Percentiles rank a stretch among this genome's conserved stretches.
These are phyloP conservation scores for Trichopria drosophilae DNA, from an alignment of 2,888 invertebrate genomes.

Conservation along the genomic window DNA sequence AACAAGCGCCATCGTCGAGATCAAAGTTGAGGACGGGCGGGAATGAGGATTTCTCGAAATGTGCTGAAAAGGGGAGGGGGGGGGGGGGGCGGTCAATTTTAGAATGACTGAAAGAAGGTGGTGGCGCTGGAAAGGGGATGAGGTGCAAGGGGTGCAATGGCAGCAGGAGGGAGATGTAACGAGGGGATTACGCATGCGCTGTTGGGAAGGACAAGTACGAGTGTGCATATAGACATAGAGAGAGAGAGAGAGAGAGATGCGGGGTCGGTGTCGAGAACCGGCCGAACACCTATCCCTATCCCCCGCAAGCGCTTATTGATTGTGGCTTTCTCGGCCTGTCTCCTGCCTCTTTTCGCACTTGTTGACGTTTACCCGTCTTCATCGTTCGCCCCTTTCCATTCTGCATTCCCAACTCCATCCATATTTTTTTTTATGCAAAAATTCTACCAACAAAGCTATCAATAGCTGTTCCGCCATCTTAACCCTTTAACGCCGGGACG, in stretches of 20 bases:
- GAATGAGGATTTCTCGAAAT: too few relatives aligned
- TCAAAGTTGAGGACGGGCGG: too few relatives aligned
- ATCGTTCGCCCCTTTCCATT: constrained; percentile 13
- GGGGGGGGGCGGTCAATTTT: too few relatives aligned
- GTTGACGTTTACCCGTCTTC: constrained; percentile 28
- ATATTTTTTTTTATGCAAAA: too few relatives aligned
- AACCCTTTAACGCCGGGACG: too few relatives aligned
- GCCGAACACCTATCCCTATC: constrained; percentile 37
- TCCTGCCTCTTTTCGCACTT: constrained; percentile 29
- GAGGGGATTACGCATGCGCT: constrained; percentile 28
- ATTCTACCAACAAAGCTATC: too few relatives aligned
- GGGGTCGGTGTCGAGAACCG: constrained; percentile 30
- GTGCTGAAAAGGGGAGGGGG: too few relatives aligned
- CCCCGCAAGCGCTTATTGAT: constrained; percentile 53
- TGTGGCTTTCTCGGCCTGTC: constrained; percentile 45
- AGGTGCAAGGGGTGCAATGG: too few relatives aligned
- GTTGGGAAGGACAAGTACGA: constrained; percentile 15
- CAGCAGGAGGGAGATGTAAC: constrained; percentile 8
- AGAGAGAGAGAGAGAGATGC: constrained; percentile 11
- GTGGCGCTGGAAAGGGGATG: too few relatives aligned
- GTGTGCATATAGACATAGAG: constrained; percentile 17
- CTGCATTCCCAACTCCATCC: constrained; percentile 22
- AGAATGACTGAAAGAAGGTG: too few relatives aligned
- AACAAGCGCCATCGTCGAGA: too few relatives aligned
- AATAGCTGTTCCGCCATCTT: too few relatives aligned